Conservation (phyloP, 2,113 vertebrate species). For the Vimba vimba region DNA sequence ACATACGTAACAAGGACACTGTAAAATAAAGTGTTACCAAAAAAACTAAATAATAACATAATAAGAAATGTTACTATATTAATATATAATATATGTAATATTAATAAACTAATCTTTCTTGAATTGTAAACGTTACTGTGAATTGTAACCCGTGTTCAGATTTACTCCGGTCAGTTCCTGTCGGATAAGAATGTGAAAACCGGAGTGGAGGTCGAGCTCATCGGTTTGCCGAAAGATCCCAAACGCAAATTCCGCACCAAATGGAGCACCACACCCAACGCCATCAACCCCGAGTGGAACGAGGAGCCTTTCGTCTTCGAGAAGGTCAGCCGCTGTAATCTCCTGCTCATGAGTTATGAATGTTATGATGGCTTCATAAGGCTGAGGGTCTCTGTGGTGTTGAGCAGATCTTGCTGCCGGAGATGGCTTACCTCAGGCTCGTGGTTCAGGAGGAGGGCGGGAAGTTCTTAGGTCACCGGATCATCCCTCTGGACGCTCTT, state of each 20-base stretch:
- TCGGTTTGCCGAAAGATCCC: constrained; percentile 91
- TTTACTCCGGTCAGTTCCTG: constrained; percentile 96
- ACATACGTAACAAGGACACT: too few relatives aligned
- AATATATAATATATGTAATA: too few relatives aligned
- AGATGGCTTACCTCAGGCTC: constrained; percentile 89
- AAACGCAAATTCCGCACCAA: constrained; percentile 95
- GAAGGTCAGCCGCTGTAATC: constrained; percentile 78
- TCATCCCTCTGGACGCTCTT: constrained; percentile 89
- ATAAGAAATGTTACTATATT: too few relatives aligned
- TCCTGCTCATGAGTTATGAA: not conserved
- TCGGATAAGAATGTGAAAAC: constrained; percentile 90
- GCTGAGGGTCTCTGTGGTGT: constrained; percentile 27
- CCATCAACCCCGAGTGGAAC: constrained; percentile 96
- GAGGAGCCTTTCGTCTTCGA: constrained; percentile 97
- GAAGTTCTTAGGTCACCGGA: constrained; percentile 94
- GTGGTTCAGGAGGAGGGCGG: constrained; percentile 91
- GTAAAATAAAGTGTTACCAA: too few relatives aligned
- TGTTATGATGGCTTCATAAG: too few relatives aligned
- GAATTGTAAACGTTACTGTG: not conserved
- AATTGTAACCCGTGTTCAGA: constrained; percentile 67
- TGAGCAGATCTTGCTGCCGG: constrained; percentile 89
- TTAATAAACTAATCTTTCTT: not conserved
- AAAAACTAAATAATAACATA: too few relatives aligned
- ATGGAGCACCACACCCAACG: constrained; percentile 83
- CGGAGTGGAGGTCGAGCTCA: constrained; percentile 92